A percentile compares a stretch with the other conserved stretches of the same genome.
Evolutionary conservation across 2,113 vertebrate genomes (phyloP).

Genomic region (Thymallus thymallus): DNA sequence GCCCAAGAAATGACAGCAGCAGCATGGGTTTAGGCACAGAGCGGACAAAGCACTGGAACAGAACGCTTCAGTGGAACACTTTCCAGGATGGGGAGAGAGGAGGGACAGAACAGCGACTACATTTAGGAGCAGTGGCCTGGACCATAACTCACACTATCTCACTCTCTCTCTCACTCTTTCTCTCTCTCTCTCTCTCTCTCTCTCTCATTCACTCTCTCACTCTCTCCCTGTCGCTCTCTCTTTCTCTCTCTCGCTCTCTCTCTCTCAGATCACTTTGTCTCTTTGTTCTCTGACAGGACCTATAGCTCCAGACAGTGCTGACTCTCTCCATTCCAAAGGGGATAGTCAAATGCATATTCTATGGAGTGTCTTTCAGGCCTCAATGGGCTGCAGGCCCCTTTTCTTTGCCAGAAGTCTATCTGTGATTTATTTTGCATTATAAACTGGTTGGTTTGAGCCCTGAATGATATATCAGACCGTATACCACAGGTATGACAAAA

Average conservation of each 20-base stretch:
- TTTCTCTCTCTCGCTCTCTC: too few species aligned
- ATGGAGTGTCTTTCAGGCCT: too few species aligned
- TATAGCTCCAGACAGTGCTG: too few species aligned
- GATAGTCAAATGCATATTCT: too few species aligned
- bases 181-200: not conserved
- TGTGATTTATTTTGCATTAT: not conserved
- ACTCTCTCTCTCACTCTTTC: not conserved
- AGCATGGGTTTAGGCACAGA: not conserved
- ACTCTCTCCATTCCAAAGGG: too few species aligned
- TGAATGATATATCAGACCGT: too few species aligned
- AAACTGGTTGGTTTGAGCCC: too few species aligned
- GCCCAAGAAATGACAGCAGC: not conserved
- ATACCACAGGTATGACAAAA: too few species aligned
- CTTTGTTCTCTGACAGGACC: too few species aligned
- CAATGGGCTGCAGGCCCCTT: too few species aligned
- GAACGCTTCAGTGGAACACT: not conserved
- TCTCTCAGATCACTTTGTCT: too few species aligned
- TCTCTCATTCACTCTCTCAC: not conserved
- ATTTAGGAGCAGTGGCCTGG: slow-evolving; percentile 40
- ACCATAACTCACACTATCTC: not conserved
- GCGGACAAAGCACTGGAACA: not conserved
- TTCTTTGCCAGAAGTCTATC: not conserved
- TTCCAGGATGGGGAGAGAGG: slow-evolving; percentile 10
- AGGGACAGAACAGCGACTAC: slow-evolving; percentile 9
- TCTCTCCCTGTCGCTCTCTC: not conserved